Evolutionary conservation across 2,113 vertebrate genomes (phyloP).

Genomic region (Oostethus manadensis): DNA sequence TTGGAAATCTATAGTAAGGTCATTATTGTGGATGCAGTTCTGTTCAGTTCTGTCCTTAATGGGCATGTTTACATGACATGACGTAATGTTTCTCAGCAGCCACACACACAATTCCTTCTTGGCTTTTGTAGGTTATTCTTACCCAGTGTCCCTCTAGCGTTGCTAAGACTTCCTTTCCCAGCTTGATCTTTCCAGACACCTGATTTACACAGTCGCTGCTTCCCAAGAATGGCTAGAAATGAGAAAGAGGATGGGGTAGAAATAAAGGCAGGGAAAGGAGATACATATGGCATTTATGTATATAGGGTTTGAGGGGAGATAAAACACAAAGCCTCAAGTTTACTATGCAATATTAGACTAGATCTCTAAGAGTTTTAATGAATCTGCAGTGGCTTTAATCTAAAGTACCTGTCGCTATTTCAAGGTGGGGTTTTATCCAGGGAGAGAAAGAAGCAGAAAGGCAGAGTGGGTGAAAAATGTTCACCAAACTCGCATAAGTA

Average conservation of each 20-base stretch:
- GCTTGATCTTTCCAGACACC: slow-evolving; percentile 92
- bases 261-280: neutral
- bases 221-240: slow-evolving; percentile 88
- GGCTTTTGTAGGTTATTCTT: slow-evolving; percentile 41
- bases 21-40: no score
- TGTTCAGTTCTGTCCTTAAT: no score
- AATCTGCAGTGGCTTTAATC: no score
- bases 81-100: no score
- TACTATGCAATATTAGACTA: no score
- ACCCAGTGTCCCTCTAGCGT: slow-evolving; percentile 97
- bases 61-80: no score
- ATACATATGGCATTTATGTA: neutral
- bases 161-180: slow-evolving; percentile 96
- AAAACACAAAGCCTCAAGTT: no score
- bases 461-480: neutral
- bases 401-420: no score
- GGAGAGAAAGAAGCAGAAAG: neutral
- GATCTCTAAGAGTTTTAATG: no score
- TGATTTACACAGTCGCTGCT: slow-evolving; percentile 94
- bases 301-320: no score
- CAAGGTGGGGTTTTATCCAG: neutral
- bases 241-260: neutral
- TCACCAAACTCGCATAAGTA: neutral
- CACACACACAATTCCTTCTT: no score
- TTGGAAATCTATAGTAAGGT: no score